These are phyloP conservation scores for Bos javanicus DNA, from an alignment of 2,113 vertebrate species.

Conservation along the genomic window DNA sequence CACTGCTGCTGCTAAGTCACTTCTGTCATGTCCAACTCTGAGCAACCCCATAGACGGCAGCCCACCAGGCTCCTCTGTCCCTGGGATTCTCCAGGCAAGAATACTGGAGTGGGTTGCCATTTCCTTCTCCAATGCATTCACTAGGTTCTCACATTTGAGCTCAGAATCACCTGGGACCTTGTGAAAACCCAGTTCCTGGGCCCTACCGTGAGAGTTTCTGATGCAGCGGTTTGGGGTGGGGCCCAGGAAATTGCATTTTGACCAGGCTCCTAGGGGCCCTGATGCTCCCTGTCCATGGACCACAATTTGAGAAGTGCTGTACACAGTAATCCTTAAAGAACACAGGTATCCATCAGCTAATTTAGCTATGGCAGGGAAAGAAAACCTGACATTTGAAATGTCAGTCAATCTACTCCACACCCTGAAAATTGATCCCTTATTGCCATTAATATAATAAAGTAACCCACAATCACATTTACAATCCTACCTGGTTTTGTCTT, in stretches of 20 bases:
- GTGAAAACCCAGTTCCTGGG: not conserved
- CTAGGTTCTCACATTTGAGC: not conserved
- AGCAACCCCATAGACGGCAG: accelerated
- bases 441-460: accelerated
- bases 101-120: not conserved
- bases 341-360: not conserved
- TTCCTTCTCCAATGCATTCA: not conserved
- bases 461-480: accelerated
- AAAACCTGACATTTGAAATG: not conserved
- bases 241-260: not conserved
- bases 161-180: not conserved
- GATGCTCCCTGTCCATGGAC: not conserved
- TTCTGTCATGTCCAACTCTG: not conserved
- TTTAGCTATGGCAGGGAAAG: not conserved
- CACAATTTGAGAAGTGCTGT: not conserved
- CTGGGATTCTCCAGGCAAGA: not conserved
- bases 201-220: not conserved
- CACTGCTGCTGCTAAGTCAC: not conserved
- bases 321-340: not conserved
- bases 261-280: not conserved
- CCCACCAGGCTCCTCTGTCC: not conserved
- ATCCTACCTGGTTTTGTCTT: conserved; percentile 88
- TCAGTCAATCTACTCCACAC: not conserved
- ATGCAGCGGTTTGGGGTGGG: not conserved
- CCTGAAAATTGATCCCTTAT: accelerated